phyloP scores from a whole-genome alignment of 2,888 invertebrate genomes.

The Amphipyra tragopoginis region DNA sequence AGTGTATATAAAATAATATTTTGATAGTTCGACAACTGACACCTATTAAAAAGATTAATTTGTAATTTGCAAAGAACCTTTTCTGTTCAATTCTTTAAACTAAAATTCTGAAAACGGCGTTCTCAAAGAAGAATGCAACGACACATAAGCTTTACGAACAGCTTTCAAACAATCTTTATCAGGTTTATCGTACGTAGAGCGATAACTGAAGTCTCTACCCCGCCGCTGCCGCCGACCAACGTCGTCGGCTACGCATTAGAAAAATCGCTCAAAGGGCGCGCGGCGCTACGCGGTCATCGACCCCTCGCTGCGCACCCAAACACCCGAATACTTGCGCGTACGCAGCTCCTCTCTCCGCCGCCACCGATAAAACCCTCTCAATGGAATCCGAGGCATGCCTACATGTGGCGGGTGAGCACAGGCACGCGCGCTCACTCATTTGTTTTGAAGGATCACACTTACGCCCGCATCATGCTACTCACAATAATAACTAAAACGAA shows the following conservation, averaged over 20 bases:
- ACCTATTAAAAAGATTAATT: too few relatives aligned
- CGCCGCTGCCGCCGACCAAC: constrained; percentile 4
- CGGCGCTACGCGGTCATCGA: constrained; percentile 76
- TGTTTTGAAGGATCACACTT: constrained; percentile 60
- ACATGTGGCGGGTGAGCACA: constrained; percentile 63
- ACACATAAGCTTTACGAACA: constrained; percentile 1
- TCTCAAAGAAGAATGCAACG: constrained; percentile 8
- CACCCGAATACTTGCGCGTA: constrained; percentile 85
- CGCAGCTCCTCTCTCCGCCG: constrained; percentile 72
- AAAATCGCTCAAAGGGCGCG: constrained; percentile 73
- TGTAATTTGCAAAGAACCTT: too few relatives aligned
- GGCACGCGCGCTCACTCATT: constrained; percentile 67
- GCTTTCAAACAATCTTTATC: constrained; percentile 14
- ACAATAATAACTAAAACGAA: constrained; percentile 45
- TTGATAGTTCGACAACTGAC: too few relatives aligned
- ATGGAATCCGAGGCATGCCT: constrained; percentile 76
- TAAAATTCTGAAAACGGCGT: neutral
- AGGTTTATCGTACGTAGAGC: constrained; percentile 5
- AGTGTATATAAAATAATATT: too few relatives aligned
- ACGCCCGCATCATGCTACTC: constrained; percentile 52
- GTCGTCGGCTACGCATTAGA: constrained; percentile 62
- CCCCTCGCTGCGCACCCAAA: constrained; percentile 72
- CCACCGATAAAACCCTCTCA: constrained; percentile 73
- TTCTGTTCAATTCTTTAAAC: too few relatives aligned
- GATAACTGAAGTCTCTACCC: constrained; percentile 22